These are phyloP conservation scores for Cheilosia urbana DNA, from an alignment of 2,888 invertebrate species.

Conservation along the genomic window DNA sequence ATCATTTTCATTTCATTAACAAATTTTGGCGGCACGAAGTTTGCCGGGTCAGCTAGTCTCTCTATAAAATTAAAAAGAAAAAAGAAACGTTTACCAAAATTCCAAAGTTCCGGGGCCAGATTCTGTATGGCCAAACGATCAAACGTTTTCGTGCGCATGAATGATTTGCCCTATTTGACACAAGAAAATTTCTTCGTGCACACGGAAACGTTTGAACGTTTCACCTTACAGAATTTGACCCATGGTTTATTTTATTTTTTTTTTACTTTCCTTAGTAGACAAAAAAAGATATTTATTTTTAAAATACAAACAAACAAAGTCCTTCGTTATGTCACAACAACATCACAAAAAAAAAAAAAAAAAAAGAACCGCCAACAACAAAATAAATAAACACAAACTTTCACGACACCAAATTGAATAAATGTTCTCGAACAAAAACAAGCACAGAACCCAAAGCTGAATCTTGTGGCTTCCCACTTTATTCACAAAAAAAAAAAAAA, in stretches of 20 bases:
- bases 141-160: no score
- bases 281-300: constrained; percentile 11
- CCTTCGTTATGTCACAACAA: constrained; percentile 58
- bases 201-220: no score
- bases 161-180: no score
- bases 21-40: no score
- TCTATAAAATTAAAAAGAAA: constrained; percentile 21
- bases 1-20: no score
- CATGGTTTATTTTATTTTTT: constrained; percentile 1
- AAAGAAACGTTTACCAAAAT: neutral
- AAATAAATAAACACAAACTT: constrained; percentile 26
- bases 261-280: constrained; percentile 18
- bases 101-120: no score
- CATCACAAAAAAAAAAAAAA: constrained; percentile 52
- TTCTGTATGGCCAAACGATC: no score
- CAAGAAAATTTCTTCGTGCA: no score
- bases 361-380: constrained; percentile 42
- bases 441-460: constrained; percentile 68
- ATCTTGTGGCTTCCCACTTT: constrained; percentile 69
- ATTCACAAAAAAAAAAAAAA: constrained; percentile 32
- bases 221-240: no score
- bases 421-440: constrained; percentile 19
- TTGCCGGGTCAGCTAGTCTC: no score
- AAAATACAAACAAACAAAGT: constrained; percentile 42
- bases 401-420: constrained; percentile 42